These are phyloP conservation scores for Troilus luridus DNA, from an alignment of 2,888 invertebrate species.

Conservation along the genomic window DNA sequence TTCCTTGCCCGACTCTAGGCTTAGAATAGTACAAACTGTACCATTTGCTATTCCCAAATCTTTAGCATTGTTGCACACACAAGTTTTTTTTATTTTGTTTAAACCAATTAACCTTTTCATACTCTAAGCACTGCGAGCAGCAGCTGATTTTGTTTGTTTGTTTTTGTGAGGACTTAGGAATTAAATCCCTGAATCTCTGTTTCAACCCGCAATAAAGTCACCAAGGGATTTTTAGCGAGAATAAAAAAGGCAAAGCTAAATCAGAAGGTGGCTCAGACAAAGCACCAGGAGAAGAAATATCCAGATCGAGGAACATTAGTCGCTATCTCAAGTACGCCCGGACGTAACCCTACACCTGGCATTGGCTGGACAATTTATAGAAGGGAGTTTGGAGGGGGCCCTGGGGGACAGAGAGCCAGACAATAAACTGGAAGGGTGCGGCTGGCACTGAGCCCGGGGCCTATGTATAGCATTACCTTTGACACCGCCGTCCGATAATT, in stretches of 20 bases:
- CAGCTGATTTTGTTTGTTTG: neutral
- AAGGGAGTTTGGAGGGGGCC: neutral
- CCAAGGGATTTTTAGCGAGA: neutral
- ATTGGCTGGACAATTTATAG: conserved; percentile 27
- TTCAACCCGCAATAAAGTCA: neutral
- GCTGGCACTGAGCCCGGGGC: neutral
- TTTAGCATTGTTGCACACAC: no score
- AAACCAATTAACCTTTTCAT: no score
- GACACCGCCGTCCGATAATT: conserved; percentile 21
- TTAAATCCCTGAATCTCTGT: neutral
- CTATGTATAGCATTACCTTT: conserved; percentile 21
- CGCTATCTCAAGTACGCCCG: neutral
- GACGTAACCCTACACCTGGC: neutral
- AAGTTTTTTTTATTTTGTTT: no score
- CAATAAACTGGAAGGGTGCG: neutral
- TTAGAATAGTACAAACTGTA: no score
- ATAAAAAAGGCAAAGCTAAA: neutral
- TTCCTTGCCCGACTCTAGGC: no score
- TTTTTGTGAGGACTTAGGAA: neutral
- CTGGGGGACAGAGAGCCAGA: conserved; percentile 8
- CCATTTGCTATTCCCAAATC: no score
- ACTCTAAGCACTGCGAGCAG: no score
- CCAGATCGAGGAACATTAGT: neutral
- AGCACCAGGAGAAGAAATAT: neutral
- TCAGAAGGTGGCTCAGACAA: neutral